Base-by-base conservation (phyloP, 2,888 invertebrate genomes). In the Lagria hirta region DNA sequence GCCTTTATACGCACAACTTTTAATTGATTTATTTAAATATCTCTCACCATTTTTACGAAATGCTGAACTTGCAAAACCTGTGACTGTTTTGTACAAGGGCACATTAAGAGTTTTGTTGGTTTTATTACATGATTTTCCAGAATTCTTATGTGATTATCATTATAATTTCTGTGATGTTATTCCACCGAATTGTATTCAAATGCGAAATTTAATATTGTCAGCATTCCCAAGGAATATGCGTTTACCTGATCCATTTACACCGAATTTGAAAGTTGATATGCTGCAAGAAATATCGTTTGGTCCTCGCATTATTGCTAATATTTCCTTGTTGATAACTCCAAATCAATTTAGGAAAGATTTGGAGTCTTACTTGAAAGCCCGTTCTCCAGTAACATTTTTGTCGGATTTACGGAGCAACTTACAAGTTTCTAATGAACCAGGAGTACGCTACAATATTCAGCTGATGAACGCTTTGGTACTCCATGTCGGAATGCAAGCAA, bases 151-250 rank as follows among this genome's bases (percentile, higher is more conserved):
- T 72, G 99, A 99, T 70, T 98, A 97, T 72, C 97, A 99, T 71
- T 98, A 98, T 70, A 92, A 93, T 26, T 96, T 99, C 75, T 98
- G 99, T 71, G 99, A 99, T 72, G 96, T 94, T 48, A 98, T 99
- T 60, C 98, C 99, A 28, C 94, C 98, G 2, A 99, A 99, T 71
- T 99, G 99, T 73, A 96, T 99, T 56, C 98, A 92, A 72, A 94
- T 99, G 93, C 81, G 99, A 33, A 99, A 99, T 70, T 78, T 99
- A 41, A 96, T 99, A 37, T 75, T 99, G 49, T 96, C 97, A 2
- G 99, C 99, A 2, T 99, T 97, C 70, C 99, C 99, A 5, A 80
- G 97, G 30, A 95, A 93, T 67, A 99, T 99, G 98, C 80, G 97
- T 1, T 76, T 99, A 28, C 99, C 99, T 0, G 99, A 99, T 75